Conservation (phyloP, 2,797 vertebrate genomes). For the Eurystomus glaucurus region DNA sequence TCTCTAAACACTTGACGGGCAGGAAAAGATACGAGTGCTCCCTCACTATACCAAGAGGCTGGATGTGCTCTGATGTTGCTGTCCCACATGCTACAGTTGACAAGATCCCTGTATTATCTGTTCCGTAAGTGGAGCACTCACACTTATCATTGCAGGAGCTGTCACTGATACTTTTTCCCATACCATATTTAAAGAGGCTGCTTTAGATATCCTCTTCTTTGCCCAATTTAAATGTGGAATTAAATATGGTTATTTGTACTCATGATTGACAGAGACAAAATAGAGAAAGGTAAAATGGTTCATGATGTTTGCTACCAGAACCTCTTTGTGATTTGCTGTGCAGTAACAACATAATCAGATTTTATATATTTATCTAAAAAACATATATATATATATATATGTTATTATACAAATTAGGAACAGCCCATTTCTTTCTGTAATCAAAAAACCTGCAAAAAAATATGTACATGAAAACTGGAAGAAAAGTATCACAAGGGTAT, state of each 20-base stretch:
- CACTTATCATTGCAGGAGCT: not conserved
- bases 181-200: not conserved
- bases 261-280: not conserved
- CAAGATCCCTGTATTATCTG: conserved; percentile 52
- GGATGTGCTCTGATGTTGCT: not conserved
- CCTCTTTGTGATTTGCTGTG: not conserved
- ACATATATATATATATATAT: too few relatives aligned
- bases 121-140: conserved; percentile 51
- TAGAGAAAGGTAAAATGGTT: not conserved
- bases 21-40: conserved; percentile 8
- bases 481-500: not conserved
- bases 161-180: not conserved
- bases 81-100: conserved; percentile 25
- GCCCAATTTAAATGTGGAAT: not conserved
- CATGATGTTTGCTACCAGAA: not conserved
- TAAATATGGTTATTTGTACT: not conserved
- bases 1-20: conserved; percentile 19
- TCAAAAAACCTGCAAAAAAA: accelerated
- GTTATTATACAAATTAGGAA: not conserved
- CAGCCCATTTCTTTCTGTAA: not conserved
- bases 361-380: not conserved
- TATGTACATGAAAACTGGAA: not conserved
- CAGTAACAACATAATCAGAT: not conserved
- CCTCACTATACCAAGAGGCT: not conserved
- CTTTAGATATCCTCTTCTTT: not conserved